phyloP scores from a whole-genome alignment of 2,888 invertebrate species.

The Lochmaea capreae region DNA sequence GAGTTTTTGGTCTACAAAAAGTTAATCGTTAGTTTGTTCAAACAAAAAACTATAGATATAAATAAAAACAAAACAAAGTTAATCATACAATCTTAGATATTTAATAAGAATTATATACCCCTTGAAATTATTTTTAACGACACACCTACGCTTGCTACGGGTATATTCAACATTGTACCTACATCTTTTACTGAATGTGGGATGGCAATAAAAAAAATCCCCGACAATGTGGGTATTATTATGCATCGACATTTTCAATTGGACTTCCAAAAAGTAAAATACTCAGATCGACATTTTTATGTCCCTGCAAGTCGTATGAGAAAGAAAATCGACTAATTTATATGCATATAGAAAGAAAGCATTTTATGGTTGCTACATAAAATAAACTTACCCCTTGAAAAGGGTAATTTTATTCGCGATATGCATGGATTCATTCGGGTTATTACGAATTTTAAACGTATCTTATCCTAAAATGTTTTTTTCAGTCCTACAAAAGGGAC shows the following conservation, averaged over 20 bases:
- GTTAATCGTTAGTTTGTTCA: neutral
- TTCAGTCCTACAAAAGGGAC: neutral
- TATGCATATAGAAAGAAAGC: conserved; percentile 14
- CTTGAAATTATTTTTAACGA: neutral
- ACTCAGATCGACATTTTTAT: conserved; percentile 6
- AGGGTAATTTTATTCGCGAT: conserved; percentile 10
- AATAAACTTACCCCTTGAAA: conserved; percentile 12
- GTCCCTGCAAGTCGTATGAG: conserved; percentile 1
- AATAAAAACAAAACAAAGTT: neutral
- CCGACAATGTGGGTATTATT: neutral
- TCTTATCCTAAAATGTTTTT: neutral
- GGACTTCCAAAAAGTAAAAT: neutral
- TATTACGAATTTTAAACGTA: conserved; percentile 6
- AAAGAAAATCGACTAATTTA: conserved; percentile 14
- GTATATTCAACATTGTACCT: no score
- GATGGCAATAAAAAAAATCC: neutral
- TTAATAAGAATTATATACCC: no score
- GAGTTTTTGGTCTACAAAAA: conserved; percentile 73
- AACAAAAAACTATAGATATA: conserved; percentile 16
- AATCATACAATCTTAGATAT: neutral
- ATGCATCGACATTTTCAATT: neutral
- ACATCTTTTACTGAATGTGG: neutral
- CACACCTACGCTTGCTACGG: neutral
- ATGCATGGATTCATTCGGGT: conserved; percentile 15
- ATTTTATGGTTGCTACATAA: conserved; percentile 11